A percentile compares a stretch with the other conserved stretches of the same genome.
These are phyloP conservation scores for Gobionotothen gibberifrons DNA, from an alignment of 2,797 vertebrate genomes.

Conservation along the genomic window DNA sequence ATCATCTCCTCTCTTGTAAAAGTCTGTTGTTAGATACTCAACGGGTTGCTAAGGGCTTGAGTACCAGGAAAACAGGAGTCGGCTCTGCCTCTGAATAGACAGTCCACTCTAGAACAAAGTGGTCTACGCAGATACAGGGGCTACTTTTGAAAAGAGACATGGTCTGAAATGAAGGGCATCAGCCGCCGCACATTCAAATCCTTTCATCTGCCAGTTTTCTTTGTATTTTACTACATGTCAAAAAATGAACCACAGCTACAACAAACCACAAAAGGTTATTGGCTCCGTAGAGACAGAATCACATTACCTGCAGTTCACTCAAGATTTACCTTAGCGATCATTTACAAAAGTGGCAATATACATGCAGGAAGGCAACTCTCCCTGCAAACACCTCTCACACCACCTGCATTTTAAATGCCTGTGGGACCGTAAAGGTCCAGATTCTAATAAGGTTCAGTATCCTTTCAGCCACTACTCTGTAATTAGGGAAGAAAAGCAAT, in stretches of 20 bases:
- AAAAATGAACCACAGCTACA: conserved; percentile 29
- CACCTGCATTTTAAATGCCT: conserved; percentile 51
- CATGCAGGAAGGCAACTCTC: conserved; percentile 36
- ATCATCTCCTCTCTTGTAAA: conserved; percentile 68
- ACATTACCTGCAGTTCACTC: conserved; percentile 53
- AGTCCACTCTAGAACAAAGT: conserved; percentile 72
- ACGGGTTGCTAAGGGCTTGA: conserved; percentile 76
- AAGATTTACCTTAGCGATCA: conserved; percentile 36
- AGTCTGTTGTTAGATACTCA: conserved; percentile 77
- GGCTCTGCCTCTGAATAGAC: conserved; percentile 62
- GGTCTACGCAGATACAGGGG: conserved; percentile 54
- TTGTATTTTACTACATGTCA: conserved; percentile 22
- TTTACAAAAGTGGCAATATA: conserved; percentile 46
- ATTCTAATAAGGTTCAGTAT: conserved; percentile 37
- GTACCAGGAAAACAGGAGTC: conserved; percentile 65
- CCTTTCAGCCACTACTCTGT: conserved; percentile 23
- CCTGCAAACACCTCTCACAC: conserved; percentile 43
- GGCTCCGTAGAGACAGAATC: conserved; percentile 26
- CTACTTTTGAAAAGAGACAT: conserved; percentile 48
- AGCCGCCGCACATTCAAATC: conserved; percentile 19
- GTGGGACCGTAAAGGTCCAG: conserved; percentile 27
- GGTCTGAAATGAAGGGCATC: conserved; percentile 61
- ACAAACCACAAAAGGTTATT: conserved; percentile 49
- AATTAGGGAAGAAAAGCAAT: conserved; percentile 41
- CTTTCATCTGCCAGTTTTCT: conserved; percentile 41